Evolutionary conservation across 2,888 invertebrate species (phyloP).

Genomic region (Macrosiphum euphorbiae): DNA sequence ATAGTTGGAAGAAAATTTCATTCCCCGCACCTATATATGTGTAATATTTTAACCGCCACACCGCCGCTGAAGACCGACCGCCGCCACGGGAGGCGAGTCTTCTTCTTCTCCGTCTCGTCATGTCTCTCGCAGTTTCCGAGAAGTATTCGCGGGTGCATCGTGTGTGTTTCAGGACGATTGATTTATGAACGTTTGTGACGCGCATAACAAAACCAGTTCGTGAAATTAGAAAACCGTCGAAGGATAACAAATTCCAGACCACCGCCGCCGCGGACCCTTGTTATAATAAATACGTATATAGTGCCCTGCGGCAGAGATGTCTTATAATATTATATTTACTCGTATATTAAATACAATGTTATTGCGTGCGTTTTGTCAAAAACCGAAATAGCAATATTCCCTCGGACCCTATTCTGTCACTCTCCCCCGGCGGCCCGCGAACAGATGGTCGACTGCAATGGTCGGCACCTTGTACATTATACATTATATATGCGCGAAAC

Average conservation of each 20-base stretch:
- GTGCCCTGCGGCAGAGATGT: background rate
- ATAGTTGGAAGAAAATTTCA: background rate
- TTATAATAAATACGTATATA: background rate
- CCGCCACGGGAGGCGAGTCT: background rate
- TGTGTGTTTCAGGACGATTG: background rate
- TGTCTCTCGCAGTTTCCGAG: background rate
- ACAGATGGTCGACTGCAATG: slow-evolving; percentile 14
- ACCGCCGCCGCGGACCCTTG: background rate
- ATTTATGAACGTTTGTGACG: background rate
- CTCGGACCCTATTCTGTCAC: slow-evolving; percentile 1
- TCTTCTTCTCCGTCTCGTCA: background rate
- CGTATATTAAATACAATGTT: slow-evolving; percentile 27
- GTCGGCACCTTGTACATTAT: background rate
- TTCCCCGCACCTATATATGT: background rate
- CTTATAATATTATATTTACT: background rate
- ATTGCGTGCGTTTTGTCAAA: slow-evolving; percentile 34
- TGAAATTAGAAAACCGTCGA: slow-evolving; percentile 23
- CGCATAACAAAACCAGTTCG: slow-evolving; percentile 34
- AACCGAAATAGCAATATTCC: slow-evolving; percentile 6
- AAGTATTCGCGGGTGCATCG: background rate
- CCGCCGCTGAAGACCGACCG: background rate
- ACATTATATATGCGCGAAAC: background rate
- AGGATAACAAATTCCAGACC: slow-evolving; percentile 34
- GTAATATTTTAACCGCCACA: background rate
- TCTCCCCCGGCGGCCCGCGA: background rate